Percentiles rank a stretch among this genome's conserved stretches.
Evolutionary conservation across 2,888 invertebrate species (phyloP).

Genomic region (Rhingia campestris): DNA sequence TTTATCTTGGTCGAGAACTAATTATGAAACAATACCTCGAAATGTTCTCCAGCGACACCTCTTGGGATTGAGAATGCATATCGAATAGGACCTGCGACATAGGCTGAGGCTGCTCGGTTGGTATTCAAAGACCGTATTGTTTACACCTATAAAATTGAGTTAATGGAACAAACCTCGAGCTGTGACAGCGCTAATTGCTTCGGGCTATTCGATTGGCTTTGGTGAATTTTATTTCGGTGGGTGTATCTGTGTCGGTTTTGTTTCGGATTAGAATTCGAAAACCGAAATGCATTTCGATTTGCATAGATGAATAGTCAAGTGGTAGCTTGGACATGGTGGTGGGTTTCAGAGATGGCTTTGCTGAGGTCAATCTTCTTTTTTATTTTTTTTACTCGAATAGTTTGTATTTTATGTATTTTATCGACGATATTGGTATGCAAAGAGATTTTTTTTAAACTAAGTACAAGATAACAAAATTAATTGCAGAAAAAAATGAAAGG

Average conservation of each 20-base stretch:
- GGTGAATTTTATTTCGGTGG: slow-evolving; percentile 1
- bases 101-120: slow-evolving; percentile 28
- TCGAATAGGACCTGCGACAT: not conserved
- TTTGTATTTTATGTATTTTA: too few relatives aligned
- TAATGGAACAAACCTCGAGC: slow-evolving; percentile 28
- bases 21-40: slow-evolving; percentile 26
- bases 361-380: too few relatives aligned
- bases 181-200: slow-evolving; percentile 55
- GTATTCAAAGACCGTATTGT: slow-evolving; percentile 51
- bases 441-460: too few relatives aligned
- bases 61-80: not conserved
- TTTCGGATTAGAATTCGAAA: slow-evolving; percentile 9
- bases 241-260: slow-evolving; percentile 20
- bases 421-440: too few relatives aligned
- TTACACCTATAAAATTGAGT: slow-evolving; percentile 43
- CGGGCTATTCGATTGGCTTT: not conserved
- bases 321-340: not conserved
- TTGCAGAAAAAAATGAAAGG: too few relatives aligned
- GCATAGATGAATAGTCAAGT: slow-evolving; percentile 50
- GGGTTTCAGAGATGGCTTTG: not conserved
- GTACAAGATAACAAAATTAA: too few relatives aligned
- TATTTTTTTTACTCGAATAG: too few relatives aligned
- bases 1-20: slow-evolving; percentile 37
- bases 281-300: slow-evolving; percentile 27
- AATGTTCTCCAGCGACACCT: slow-evolving; percentile 27